Percentiles rank a stretch among this genome's conserved stretches.
phyloP scores from a whole-genome alignment of 2,888 invertebrate genomes.

The Trichopoda pennipes region DNA sequence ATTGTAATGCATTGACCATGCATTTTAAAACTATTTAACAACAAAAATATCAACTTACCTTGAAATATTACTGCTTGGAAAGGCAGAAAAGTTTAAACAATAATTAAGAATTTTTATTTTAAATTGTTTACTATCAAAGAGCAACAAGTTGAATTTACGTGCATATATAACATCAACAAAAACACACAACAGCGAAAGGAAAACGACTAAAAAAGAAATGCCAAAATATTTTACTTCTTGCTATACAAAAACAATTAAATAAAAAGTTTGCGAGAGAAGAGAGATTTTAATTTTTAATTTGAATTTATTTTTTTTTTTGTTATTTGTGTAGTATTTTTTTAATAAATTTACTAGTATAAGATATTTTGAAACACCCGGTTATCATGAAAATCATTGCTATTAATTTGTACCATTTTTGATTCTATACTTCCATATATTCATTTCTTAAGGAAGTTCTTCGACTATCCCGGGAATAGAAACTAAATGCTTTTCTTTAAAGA shows the following conservation, averaged over 20 bases:
- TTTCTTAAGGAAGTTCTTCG: too few relatives aligned
- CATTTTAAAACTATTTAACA: neutral
- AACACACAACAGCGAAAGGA: conserved; percentile 17
- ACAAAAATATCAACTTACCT: conserved; percentile 51
- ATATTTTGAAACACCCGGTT: too few relatives aligned
- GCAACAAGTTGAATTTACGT: conserved; percentile 46
- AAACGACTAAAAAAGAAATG: conserved; percentile 43
- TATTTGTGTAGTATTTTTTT: neutral
- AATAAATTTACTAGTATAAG: too few relatives aligned
- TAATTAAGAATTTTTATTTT: conserved; percentile 12
- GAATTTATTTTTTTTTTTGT: neutral
- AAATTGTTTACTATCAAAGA: neutral
- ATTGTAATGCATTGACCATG: neutral
- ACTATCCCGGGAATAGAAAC: too few relatives aligned
- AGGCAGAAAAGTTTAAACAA: conserved; percentile 23
- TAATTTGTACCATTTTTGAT: too few relatives aligned
- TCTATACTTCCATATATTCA: too few relatives aligned
- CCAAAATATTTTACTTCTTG: conserved; percentile 40
- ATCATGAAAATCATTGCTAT: too few relatives aligned
- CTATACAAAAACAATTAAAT: conserved; percentile 33
- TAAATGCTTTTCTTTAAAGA: too few relatives aligned
- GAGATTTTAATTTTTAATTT: conserved; percentile 1
- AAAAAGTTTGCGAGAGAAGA: conserved; percentile 17
- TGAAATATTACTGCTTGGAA: neutral
- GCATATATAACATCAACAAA: conserved; percentile 36